A percentile compares a stretch with the other conserved stretches of the same genome.
Conservation (phyloP, 2,113 vertebrate genomes). For the Atrichornis clamosus region DNA sequence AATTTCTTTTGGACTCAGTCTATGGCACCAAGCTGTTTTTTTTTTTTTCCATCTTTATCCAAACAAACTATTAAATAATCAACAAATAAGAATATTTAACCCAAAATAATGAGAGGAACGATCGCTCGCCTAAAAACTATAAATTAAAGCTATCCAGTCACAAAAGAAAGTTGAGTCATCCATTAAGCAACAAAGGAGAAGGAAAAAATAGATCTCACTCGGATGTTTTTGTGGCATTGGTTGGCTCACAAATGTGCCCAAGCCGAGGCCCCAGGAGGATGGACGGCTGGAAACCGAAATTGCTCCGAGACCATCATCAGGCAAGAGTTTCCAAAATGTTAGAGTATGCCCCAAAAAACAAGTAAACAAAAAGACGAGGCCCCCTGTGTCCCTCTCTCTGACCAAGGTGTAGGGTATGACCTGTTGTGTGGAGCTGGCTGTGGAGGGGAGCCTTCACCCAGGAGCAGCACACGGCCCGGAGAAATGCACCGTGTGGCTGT, state of each 20-base stretch:
- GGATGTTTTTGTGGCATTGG: slow-evolving; percentile 51
- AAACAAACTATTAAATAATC: slow-evolving; percentile 72
- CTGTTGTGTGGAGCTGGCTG: fast-evolving
- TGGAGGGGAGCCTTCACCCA: neutral
- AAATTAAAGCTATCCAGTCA: slow-evolving; percentile 69
- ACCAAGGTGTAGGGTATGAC: neutral
- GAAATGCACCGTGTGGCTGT: fast-evolving
- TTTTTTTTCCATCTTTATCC: slow-evolving; percentile 62
- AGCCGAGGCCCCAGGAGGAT: neutral
- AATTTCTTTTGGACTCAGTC: slow-evolving; percentile 82
- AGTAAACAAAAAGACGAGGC: neutral
- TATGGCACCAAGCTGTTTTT: slow-evolving; percentile 71
- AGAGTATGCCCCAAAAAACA: neutral
- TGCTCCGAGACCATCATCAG: neutral
- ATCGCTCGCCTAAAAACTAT: slow-evolving; percentile 60
- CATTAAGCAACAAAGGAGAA: slow-evolving; percentile 61
- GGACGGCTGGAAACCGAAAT: neutral
- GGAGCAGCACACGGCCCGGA: fast-evolving
- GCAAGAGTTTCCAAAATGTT: neutral
- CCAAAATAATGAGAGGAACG: slow-evolving; percentile 59
- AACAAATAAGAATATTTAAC: slow-evolving; percentile 70
- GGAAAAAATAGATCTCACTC: slow-evolving; percentile 51
- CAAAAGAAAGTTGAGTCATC: slow-evolving; percentile 73
- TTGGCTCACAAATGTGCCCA: slow-evolving; percentile 23
- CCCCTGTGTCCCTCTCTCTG: neutral